Evolutionary conservation across 2,888 invertebrate genomes (phyloP).

Genomic region (Eupithecia dodoneata): DNA sequence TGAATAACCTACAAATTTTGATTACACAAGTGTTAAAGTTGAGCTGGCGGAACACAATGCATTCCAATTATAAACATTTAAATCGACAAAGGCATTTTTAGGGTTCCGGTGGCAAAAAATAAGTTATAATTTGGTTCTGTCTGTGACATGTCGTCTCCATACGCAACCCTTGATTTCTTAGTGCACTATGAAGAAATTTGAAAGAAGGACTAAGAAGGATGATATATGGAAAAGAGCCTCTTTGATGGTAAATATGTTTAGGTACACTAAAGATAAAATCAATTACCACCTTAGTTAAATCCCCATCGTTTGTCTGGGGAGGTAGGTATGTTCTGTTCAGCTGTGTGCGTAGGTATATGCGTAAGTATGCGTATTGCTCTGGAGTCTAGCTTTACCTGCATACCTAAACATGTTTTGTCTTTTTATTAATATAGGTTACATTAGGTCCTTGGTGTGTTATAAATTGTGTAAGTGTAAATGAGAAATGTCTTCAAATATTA

Average conservation of each 20-base stretch:
- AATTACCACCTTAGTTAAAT: neutral
- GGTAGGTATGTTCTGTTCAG: no score
- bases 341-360: no score
- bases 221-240: neutral
- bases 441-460: conserved; percentile 15
- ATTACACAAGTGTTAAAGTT: conserved; percentile 58
- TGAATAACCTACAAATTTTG: conserved; percentile 58
- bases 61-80: conserved; percentile 40
- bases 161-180: neutral
- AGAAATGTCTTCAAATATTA: conserved; percentile 29
- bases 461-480: conserved; percentile 21
- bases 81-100: conserved; percentile 14
- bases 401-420: conserved; percentile 23
- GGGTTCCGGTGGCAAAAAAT: neutral
- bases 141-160: neutral
- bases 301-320: neutral
- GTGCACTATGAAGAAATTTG: no score
- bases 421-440: conserved; percentile 5
- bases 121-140: neutral
- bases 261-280: neutral
- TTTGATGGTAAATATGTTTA: neutral
- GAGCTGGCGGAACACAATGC: conserved; percentile 35
- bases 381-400: neutral
- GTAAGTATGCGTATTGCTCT: no score
- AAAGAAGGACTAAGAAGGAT: no score